Base-by-base conservation (phyloP, 2,113 vertebrate species). In the Semicossyphus pulcher region DNA sequence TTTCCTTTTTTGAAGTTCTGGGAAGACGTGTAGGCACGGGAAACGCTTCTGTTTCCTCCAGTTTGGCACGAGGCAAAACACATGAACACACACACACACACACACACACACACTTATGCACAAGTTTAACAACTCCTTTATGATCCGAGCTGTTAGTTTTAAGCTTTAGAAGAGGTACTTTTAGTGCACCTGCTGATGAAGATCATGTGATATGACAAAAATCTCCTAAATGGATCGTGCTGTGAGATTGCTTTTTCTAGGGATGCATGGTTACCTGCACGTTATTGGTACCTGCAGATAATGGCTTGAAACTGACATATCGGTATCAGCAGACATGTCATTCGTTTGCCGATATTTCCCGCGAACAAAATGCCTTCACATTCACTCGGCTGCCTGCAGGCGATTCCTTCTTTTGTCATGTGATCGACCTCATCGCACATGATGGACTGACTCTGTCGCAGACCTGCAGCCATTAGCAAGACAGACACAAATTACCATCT, bases 1-100 rank as follows among this genome's bases (percentile, higher is more conserved):
- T 88, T 76, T 70, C 63, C 59, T 45, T 75, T 67, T 76, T 53
- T 49, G n/a, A 48, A 20, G 14, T 72, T 85, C 69, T 81, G 36
- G 16, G 59, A 75, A 72, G 57, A 58, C 1, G 3, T 39, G 28
- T 42, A 36, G 57, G 56, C 53, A 54, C 9, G 48, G 56, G 45
- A 66, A 61, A 41, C 53, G 32, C 58, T 82, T 42, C 51, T 53
- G 45, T 45, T 77, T 81, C 75, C 52, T 73, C 5, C 28, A 59
- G 36, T 9, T 32, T 10, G 31, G 48, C 56, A 53, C 23, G 23
- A 51, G 1, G 1, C 36, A n/a, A 12, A 48, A 29, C 61, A 54
- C 42, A 20, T 59, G 57, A 14, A 29, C 28, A 23, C 47, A 58
- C 15, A 18, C 34, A 18, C 3, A 4, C 20, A 45, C 10, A 7